phyloP scores from a whole-genome alignment of 1,140 invertebrate genomes.

The Anagrus nilaparvatae region DNA sequence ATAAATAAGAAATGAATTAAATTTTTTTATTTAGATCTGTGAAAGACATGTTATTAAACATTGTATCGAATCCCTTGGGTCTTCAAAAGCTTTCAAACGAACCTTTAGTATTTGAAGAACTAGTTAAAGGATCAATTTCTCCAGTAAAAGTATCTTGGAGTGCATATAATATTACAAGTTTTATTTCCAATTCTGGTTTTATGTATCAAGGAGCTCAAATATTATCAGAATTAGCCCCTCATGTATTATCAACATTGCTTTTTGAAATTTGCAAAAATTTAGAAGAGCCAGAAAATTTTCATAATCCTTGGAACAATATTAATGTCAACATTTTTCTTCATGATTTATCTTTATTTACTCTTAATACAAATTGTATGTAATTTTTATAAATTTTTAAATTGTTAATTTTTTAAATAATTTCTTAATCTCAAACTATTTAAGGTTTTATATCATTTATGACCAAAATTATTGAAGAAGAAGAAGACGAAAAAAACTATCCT shows the following conservation, averaged over 20 bases:
- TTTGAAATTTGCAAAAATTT: constrained; percentile 27
- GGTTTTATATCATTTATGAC: constrained; percentile 33
- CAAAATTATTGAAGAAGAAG: constrained; percentile 17
- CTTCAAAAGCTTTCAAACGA: constrained; percentile 30
- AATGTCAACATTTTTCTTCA: constrained; percentile 31
- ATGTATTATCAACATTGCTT: constrained; percentile 33
- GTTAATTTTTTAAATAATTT: constrained; percentile 1
- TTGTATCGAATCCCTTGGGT: constrained; percentile 29
- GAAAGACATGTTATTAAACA: constrained; percentile 31
- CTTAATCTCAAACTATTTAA: too few species aligned
- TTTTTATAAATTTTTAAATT: constrained; percentile 7
- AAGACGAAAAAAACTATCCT: constrained; percentile 27
- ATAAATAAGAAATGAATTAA: too few species aligned
- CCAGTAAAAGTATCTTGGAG: constrained; percentile 34
- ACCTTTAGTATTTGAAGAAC: constrained; percentile 30
- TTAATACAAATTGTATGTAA: constrained; percentile 35
- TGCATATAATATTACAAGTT: constrained; percentile 27
- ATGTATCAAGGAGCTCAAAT: constrained; percentile 25
- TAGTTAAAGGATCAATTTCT: constrained; percentile 32
- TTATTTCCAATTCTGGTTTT: constrained; percentile 30
- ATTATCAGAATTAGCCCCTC: constrained; percentile 28
- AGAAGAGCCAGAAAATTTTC: constrained; percentile 27
- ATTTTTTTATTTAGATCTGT: constrained; percentile 31
- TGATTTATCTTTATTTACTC: constrained; percentile 30
- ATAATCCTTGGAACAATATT: constrained; percentile 33